Evolutionary conservation across 1,140 invertebrate species (phyloP), one percentile per base, ranked within the genome.

Genomic region (Drosophila carrolli): DNA sequence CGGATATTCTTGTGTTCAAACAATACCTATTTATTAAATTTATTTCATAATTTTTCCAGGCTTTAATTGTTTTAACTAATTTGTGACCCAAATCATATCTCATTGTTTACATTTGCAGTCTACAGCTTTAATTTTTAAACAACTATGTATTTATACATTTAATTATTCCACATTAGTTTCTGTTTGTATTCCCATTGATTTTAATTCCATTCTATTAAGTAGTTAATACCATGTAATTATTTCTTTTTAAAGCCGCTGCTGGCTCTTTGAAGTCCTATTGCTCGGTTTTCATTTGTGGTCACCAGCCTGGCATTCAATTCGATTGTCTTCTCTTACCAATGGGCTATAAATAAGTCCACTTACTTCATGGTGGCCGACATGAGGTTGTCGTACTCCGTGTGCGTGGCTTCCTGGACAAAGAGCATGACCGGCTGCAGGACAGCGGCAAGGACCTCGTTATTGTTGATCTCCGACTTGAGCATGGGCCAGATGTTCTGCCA

Each of bases 401-500:
- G 93, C 0, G 95, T 95, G 41, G 96, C 95, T 68, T 98, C 96
- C 76, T 98, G 96, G 58, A 98, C 96, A 62, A 99, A 95, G 91
- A 95, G 96, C 50, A 99, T 94, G 57, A 98, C 95, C 0, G 98
- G 97, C 82, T 98, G 96, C 35, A 99, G 93, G 5, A 97, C 97
- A 0, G 97, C 95, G 0, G 97, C 96, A 51, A 98, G 93, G 13
- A 98, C 96, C 89, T 99, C 98, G 56, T 96, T 95, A 37, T 95
- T 96, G 83, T 95, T 94, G 91, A 98, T 95, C 93, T 99, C 98
- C 54, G 95, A 94, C 86, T 97, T 95, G 50, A 99, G 93, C 86
- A 95, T 96, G 16, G 97, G 97, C 96, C 98, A 98, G 29, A 99
- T 95, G 91, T 98, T 97, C 92, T 97, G 96, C 93, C 98, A 99